Evolutionary conservation across 1,140 invertebrate species (phyloP), one percentile per base, ranked within the genome.

Genomic region (Lordiphosa collinella): DNA sequence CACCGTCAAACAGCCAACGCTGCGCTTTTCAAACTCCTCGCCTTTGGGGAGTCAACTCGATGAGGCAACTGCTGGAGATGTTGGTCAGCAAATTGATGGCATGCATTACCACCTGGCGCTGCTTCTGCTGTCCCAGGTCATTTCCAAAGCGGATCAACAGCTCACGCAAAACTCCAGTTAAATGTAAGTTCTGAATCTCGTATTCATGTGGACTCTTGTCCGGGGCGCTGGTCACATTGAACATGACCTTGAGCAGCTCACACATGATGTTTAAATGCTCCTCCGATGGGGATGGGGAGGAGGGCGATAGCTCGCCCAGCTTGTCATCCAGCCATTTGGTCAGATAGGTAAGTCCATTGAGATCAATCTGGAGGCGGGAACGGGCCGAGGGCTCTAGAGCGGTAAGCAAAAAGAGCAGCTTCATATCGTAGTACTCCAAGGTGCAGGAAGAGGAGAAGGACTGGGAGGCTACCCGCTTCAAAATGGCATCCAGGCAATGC

Each of bases 231-330:
- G 92, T 93, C 49, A 98, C 89, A 89, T 98, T 98, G 87, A 98
- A 99, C 54, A 98, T 90, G 9, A 94, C 93, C 90, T 98, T 98
- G 5, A 98, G 91, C 64, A 96, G 93, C 90, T 98, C 96, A 89
- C 93, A 95, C 16, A 92, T 90, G 35, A 97, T 90, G 48, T 93
- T 93, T 34, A 93, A 91, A 80, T 95, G 90, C 40, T 91, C 88
- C 84, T 94, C 92, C 91, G 95, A 7, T 6, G 22, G 5, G 22
- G 22, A 6, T 0, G 67, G 37, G 16, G 14, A 4, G 22, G 22
- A 6, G 5, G 67, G 37, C 22, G 14, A 4, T 14, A 40, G 44
- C 69, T 93, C 90, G 47, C 91, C 90, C 14, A 95, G 86, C 52
- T 95, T 92, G 48, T 94, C 91, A 88, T 96, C 93, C 40, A 98